Conservation (phyloP, 2,888 invertebrate genomes). For the Troides oblongomaculatus region DNA sequence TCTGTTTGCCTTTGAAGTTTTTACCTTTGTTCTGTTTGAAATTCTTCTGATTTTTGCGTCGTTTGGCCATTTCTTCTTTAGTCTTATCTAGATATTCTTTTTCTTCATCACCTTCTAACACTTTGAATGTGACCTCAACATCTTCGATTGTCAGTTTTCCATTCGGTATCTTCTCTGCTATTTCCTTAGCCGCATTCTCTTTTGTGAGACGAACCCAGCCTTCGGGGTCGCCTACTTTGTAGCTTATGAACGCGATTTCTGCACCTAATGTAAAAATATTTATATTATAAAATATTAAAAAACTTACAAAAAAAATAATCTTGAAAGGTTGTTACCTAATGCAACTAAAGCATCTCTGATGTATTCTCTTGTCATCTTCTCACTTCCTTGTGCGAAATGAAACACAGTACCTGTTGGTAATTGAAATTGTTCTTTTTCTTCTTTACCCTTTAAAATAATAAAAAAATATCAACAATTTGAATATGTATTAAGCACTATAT, state of each 20-base stretch:
- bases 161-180: constrained; percentile 82
- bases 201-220: constrained; percentile 86
- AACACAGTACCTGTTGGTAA: constrained; percentile 88
- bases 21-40: constrained; percentile 57
- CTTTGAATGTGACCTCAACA: constrained; percentile 74
- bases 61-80: constrained; percentile 80
- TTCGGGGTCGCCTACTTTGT: constrained; percentile 84
- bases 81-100: constrained; percentile 82
- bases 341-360: constrained; percentile 85
- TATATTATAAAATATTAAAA: neutral
- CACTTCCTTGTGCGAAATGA: constrained; percentile 82
- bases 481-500: neutral
- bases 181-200: constrained; percentile 84
- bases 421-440: constrained; percentile 61
- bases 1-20: constrained; percentile 55
- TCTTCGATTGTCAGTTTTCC: constrained; percentile 80
- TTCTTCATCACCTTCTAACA: constrained; percentile 87
- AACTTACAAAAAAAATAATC: neutral
- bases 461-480: neutral
- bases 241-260: constrained; percentile 87
- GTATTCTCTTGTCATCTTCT: constrained; percentile 83
- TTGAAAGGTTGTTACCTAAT: constrained; percentile 51
- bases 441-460: constrained; percentile 30
- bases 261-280: constrained; percentile 48
- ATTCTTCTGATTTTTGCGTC: constrained; percentile 72